Percentiles rank a stretch among this genome's conserved stretches.
These are phyloP conservation scores for Castor canadensis DNA, from an alignment of 2,113 vertebrate genomes.

Conservation along the genomic window DNA sequence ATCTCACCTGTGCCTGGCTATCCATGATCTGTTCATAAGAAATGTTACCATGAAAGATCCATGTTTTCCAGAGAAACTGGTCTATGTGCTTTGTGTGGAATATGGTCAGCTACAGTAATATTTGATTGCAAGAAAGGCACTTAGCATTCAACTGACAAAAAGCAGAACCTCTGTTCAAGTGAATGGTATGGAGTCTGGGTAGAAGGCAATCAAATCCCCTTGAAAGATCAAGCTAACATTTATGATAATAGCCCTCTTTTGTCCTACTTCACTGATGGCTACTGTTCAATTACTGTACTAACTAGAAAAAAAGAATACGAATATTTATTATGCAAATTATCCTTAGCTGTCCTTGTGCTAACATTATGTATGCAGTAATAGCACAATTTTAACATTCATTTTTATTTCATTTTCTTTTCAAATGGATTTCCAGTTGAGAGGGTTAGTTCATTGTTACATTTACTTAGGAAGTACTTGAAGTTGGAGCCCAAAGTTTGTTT, in stretches of 20 bases:
- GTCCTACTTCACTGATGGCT: conserved; percentile 52
- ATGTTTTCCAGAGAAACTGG: background rate
- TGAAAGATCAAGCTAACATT: conserved; percentile 51
- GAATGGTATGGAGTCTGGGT: conserved; percentile 1
- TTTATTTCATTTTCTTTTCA: conserved; percentile 55
- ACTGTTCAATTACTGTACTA: conserved; percentile 61
- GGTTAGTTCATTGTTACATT: background rate
- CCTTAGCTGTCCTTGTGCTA: conserved; percentile 52
- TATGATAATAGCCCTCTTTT: conserved; percentile 58
- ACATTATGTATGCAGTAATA: conserved; percentile 19
- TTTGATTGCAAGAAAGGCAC: background rate
- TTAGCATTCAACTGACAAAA: conserved; percentile 32
- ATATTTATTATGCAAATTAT: conserved; percentile 60
- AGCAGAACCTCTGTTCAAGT: background rate
- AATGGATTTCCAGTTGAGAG: background rate
- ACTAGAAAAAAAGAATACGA: conserved; percentile 41
- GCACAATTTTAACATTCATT: conserved; percentile 39
- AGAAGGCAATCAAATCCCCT: conserved; percentile 47
- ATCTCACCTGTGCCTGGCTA: too few species aligned
- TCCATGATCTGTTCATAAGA: background rate
- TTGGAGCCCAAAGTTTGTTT: conserved; percentile 21
- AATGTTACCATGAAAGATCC: background rate
- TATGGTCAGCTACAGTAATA: background rate
- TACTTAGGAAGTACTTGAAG: background rate
- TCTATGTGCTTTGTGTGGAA: background rate